Evolutionary conservation across 2,113 vertebrate species (phyloP), one percentile per base, ranked within the genome.

Genomic region (Gila orcuttii): DNA sequence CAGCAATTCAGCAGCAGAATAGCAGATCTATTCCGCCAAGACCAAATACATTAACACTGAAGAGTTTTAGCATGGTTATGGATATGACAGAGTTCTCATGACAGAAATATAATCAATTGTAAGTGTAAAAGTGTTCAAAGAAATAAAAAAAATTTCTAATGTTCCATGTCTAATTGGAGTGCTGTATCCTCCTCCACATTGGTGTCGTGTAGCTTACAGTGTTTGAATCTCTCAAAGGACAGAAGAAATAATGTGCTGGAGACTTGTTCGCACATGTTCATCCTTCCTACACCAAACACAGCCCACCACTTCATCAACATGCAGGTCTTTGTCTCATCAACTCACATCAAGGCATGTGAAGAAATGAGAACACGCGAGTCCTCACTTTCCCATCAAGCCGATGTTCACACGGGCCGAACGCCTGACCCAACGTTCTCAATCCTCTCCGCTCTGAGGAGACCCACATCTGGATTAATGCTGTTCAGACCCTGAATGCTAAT

Each of bases 401-500:
- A 57, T 4, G 39, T 75, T 76, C 79, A 82, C 78, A 78, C 28
- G 62, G 60, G 11, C 60, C 47, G 68, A 31, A 69, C 42, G 33
- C 57, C 83, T 62, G 74, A 78, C 78, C 79, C 71, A 73, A 25
- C 15, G 19, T 33, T 74, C 39, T 50, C 23, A 71, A 86, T 88
- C 9, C 82, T 89, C 69, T 86, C 50, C 36, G 79, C 73, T n/a
- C 62, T 45, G 23, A 76, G 45, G 62, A 85, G 83, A 77, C 69
- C 81, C 57, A 82, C 79, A 39, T 28, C 77, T 13, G 87, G 76
- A 87, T 87, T 87, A 89, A 78, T 82, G 75, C 75, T 0, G 39
- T 71, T 74, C 83, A 88, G 83, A 80, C 79, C 86, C 79, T 76
- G 76, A 45, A 90, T 83, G 87, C 84, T 90, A 87, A 86, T 89